Base-by-base conservation (phyloP, 2,797 vertebrate genomes). In the Protonibea diacanthus region DNA sequence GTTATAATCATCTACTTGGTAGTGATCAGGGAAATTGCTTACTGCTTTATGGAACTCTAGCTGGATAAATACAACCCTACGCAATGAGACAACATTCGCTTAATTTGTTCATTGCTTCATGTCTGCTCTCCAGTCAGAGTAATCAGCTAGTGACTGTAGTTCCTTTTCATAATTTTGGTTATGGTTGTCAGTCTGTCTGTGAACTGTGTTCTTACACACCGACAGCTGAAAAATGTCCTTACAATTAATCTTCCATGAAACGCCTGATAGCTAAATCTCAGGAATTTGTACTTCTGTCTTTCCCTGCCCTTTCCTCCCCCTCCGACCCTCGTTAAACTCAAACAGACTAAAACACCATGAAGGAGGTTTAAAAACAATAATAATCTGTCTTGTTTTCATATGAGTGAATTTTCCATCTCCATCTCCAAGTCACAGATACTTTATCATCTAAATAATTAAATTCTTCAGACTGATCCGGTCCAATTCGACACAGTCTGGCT, bases 151-250 rank as follows among this genome's bases (percentile, higher is more conserved):
- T 83, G 73, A 60, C 61, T 61, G 23, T 58, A 38, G 53, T 69
- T 84, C 56, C 57, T 78, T 68, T 71, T 83, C 17, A 74, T 62
- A 38, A 70, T 76, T 67, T 70, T 23, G 27, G 68, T 75, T 70
- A 57, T 33, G 75, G 69, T 67, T 86, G 86, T 86, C 76, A 38
- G 67, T 81, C 56, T 64, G 70, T 83, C 81, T 44, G 17, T 38
- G 33, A 38, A 33, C 33, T 33, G 8, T 9, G 38, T 85, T 84
- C 70, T 65, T 60, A 61, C 76, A 67, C 57, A 59, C 25, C 74
- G 82, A 86, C 88, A 88, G 70, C 58, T 88, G 59, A 89, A 78
- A 81, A 86, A 89, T 65, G 80, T 90, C 71, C 71, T 82, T 53
- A 66, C 81, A 86, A 88, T 89, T 86, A 81, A 57, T 85, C 68